phyloP scores from a whole-genome alignment of 2,113 vertebrate species.

The Miniopterus natalensis region DNA sequence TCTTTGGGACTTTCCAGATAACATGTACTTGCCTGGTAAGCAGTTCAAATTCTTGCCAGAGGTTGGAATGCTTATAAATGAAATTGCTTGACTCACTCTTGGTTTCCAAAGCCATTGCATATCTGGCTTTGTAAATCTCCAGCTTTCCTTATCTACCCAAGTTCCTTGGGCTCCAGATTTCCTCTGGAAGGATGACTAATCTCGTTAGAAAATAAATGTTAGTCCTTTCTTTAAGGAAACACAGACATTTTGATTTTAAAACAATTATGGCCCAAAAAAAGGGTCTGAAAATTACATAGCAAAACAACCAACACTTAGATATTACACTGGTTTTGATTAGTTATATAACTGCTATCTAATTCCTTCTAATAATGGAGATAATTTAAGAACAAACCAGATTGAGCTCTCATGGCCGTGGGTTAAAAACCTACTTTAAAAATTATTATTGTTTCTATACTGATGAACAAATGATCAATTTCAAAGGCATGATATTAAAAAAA shows the following conservation, averaged over 20 bases:
- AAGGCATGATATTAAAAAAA: neutral
- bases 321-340: conserved; percentile 26
- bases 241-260: conserved; percentile 1
- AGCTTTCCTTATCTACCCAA: neutral
- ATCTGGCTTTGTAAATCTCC: neutral
- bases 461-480: conserved; percentile 36
- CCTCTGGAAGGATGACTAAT: conserved; percentile 2
- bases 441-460: neutral
- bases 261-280: neutral
- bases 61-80: neutral
- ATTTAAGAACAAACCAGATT: conserved; percentile 14
- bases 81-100: neutral
- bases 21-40: neutral
- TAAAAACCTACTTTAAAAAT: conserved; percentile 7
- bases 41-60: conserved; percentile 21
- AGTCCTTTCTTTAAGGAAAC: neutral
- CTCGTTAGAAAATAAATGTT: neutral
- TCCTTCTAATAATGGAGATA: neutral
- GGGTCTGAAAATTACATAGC: neutral
- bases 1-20: neutral
- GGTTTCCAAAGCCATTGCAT: neutral
- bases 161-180: neutral
- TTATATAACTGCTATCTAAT: neutral
- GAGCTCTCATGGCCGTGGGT: neutral
- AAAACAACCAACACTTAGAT: neutral